phyloP scores from a whole-genome alignment of 30 jellyfish, hydroid and myxozoan genomes.

The Pelagia noctiluca region DNA sequence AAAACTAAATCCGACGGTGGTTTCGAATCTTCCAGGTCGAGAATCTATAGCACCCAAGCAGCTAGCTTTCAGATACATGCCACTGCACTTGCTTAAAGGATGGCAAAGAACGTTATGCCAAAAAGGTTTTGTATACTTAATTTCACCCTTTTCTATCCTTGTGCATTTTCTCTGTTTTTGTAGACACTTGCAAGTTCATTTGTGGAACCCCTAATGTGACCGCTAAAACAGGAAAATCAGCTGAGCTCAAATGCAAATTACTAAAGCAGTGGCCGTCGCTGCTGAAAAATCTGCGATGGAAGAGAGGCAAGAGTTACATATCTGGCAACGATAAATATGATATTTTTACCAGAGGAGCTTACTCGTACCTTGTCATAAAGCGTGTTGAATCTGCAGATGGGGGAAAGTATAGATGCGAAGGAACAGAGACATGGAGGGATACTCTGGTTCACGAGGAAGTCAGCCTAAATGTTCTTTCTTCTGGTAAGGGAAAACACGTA shows the following conservation, averaged over 20 bases:
- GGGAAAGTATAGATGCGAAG: constrained; percentile 1
- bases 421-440: background rate
- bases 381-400: background rate
- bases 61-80: too few relatives aligned
- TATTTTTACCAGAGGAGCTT: background rate
- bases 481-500: background rate
- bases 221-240: background rate
- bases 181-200: constrained; percentile 2
- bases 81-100: too few relatives aligned
- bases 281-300: background rate
- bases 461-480: background rate
- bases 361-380: background rate
- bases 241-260: background rate
- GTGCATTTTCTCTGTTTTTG: background rate
- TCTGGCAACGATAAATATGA: background rate
- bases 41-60: too few relatives aligned
- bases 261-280: background rate
- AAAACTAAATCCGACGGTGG: too few relatives aligned
- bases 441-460: background rate
- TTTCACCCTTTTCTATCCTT: too few relatives aligned
- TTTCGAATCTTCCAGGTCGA: too few relatives aligned
- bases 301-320: background rate
- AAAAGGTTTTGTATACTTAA: too few relatives aligned
- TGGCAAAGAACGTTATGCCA: too few relatives aligned
- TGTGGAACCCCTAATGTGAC: background rate